These are phyloP conservation scores for Ceyx cyanopectus DNA, from an alignment of 2,113 vertebrate genomes.

Conservation along the genomic window DNA sequence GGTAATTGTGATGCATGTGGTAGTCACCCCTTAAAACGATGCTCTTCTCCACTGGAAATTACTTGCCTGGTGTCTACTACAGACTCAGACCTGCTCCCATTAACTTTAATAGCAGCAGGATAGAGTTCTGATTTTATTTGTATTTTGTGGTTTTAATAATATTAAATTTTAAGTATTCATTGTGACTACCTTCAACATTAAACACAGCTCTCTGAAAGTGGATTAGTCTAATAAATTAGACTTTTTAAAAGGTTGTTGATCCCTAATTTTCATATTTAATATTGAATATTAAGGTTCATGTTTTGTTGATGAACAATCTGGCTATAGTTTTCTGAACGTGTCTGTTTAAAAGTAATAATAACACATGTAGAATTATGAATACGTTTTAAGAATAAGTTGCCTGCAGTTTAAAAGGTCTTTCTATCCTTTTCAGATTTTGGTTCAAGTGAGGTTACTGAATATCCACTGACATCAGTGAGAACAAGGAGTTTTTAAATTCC, in stretches of 20 bases:
- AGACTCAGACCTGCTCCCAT: background rate
- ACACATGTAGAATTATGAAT: background rate
- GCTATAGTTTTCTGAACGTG: background rate
- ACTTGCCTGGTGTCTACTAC: background rate
- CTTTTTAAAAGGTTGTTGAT: background rate
- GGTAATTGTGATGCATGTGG: background rate
- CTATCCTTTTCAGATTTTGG: background rate
- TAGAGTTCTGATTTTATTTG: background rate
- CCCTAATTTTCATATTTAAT: background rate
- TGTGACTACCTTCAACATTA: background rate
- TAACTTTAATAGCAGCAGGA: background rate
- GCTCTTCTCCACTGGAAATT: background rate
- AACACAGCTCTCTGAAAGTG: background rate
- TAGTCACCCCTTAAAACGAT: background rate
- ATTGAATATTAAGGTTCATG: background rate
- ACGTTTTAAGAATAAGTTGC: conserved; percentile 6
- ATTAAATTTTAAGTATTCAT: background rate
- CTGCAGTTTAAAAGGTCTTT: background rate
- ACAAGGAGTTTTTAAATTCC: conserved; percentile 10
- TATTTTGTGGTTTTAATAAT: background rate
- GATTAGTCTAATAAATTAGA: background rate
- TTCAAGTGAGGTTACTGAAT: background rate
- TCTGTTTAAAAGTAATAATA: conserved; percentile 11
- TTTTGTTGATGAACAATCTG: background rate
- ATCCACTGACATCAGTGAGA: conserved; percentile 26